Conservation (phyloP, 2,797 vertebrate genomes). For the Aulostomus chinensis region DNA sequence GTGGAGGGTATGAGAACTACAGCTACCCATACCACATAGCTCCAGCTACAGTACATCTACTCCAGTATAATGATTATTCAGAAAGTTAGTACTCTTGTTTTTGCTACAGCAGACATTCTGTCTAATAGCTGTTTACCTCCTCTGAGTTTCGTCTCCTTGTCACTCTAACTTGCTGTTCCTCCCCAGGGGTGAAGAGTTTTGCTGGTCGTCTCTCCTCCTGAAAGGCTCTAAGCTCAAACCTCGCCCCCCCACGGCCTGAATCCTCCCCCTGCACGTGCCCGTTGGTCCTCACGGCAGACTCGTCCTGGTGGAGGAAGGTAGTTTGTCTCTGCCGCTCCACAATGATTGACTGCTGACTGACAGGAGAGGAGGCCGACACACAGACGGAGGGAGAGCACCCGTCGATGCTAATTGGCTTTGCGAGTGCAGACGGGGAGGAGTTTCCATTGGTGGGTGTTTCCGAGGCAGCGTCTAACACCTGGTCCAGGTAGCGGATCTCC, state of each 20-base stretch:
- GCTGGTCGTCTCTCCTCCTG: slow-evolving; percentile 94
- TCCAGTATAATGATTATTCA: too few relatives aligned
- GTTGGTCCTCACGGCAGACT: slow-evolving; percentile 59
- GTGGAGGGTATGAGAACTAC: too few relatives aligned
- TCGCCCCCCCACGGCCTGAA: slow-evolving; percentile 74
- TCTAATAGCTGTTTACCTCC: slow-evolving; percentile 72
- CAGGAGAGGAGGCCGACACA: slow-evolving; percentile 55
- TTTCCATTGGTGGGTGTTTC: slow-evolving; percentile 88
- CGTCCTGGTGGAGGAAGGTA: slow-evolving; percentile 58
- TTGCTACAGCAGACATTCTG: neutral
- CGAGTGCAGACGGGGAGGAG: slow-evolving; percentile 70
- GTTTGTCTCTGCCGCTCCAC: slow-evolving; percentile 63
- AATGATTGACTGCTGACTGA: slow-evolving; percentile 55
- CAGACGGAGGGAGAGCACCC: slow-evolving; percentile 70
- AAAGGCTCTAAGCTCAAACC: slow-evolving; percentile 93
- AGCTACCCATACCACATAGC: too few relatives aligned
- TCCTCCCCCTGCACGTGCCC: slow-evolving; percentile 72
- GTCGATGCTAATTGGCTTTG: slow-evolving; percentile 57
- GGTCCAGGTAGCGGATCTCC: slow-evolving; percentile 94
- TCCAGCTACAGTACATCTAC: too few relatives aligned
- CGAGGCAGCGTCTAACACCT: slow-evolving; percentile 89
- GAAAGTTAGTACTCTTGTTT: neutral
- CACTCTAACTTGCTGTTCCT: slow-evolving; percentile 86
- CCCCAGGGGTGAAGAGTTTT: slow-evolving; percentile 87
- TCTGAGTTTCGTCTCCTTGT: slow-evolving; percentile 89